Evolutionary conservation across 2,888 invertebrate species (phyloP).

Genomic region (Netelia virgata): DNA sequence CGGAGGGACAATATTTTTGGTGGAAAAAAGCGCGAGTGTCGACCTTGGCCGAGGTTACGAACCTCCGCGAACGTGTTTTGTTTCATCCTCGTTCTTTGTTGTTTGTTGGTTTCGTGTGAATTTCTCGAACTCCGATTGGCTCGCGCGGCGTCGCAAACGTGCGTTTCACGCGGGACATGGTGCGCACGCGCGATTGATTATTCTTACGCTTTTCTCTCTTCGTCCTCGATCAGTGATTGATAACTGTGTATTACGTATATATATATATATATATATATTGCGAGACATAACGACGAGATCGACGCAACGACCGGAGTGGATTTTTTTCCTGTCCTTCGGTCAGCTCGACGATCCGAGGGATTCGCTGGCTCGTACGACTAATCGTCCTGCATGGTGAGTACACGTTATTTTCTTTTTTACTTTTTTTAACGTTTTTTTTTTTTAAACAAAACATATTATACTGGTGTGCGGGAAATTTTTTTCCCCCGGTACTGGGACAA

Average conservation of each 20-base stretch:
- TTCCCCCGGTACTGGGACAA: background rate
- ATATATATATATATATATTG: constrained; percentile 23
- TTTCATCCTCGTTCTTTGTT: background rate
- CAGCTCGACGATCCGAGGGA: constrained; percentile 30
- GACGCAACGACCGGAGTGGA: constrained; percentile 38
- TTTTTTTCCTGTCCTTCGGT: constrained; percentile 52
- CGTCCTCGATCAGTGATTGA: background rate
- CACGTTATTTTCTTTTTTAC: background rate
- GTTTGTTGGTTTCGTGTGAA: background rate
- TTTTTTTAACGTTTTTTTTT: constrained; percentile 8
- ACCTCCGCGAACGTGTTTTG: constrained; percentile 38
- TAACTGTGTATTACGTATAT: constrained; percentile 7
- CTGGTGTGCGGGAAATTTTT: background rate
- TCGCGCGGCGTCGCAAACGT: background rate
- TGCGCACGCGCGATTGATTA: constrained; percentile 1
- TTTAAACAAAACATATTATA: background rate
- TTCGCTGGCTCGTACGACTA: constrained; percentile 23
- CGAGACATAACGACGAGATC: constrained; percentile 27
- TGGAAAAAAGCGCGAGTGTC: constrained; percentile 20
- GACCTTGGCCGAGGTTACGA: constrained; percentile 52
- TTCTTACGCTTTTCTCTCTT: background rate
- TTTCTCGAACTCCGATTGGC: background rate
- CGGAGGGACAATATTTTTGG: constrained; percentile 1
- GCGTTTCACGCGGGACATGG: constrained; percentile 32
- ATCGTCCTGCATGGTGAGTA: constrained; percentile 69